Evolutionary conservation across 2,113 vertebrate species (phyloP).

Genomic region (Amblyopsis rosae): DNA sequence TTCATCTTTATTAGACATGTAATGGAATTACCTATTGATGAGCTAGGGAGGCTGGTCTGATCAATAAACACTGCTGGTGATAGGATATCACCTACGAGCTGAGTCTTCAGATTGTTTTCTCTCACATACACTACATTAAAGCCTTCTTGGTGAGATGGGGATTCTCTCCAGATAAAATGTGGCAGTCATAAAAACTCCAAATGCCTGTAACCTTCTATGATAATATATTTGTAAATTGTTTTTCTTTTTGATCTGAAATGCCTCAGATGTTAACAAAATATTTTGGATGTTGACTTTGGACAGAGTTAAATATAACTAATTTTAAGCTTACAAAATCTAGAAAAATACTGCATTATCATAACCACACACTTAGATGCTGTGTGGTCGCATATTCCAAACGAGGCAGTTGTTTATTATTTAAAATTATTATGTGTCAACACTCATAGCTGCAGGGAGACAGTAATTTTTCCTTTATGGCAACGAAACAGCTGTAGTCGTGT

Average conservation of each 20-base stretch:
- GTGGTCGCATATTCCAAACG: no score
- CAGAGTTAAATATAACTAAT: no score
- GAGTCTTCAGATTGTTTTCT: not conserved
- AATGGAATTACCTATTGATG: slow-evolving; percentile 69
- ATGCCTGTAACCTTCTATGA: not conserved
- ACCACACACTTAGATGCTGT: no score
- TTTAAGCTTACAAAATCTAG: no score
- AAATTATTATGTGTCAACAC: not conserved
- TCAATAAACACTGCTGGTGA: slow-evolving; percentile 54
- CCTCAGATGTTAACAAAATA: no score
- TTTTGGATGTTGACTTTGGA: no score
- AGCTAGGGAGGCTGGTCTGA: slow-evolving; percentile 36
- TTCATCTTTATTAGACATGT: slow-evolving; percentile 66
- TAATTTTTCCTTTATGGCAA: not conserved
- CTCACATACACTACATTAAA: not conserved
- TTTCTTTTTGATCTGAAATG: no score
- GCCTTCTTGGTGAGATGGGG: not conserved
- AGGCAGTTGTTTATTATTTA: not conserved
- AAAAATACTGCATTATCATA: no score
- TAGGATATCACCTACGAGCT: slow-evolving; percentile 39
- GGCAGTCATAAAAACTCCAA: not conserved
- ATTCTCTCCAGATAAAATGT: not conserved
- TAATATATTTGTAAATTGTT: no score
- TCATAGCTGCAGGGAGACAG: not conserved
- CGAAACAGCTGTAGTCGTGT: not conserved